phyloP scores from a whole-genome alignment of 2,888 invertebrate species.

The Seladonia tumulorum region DNA sequence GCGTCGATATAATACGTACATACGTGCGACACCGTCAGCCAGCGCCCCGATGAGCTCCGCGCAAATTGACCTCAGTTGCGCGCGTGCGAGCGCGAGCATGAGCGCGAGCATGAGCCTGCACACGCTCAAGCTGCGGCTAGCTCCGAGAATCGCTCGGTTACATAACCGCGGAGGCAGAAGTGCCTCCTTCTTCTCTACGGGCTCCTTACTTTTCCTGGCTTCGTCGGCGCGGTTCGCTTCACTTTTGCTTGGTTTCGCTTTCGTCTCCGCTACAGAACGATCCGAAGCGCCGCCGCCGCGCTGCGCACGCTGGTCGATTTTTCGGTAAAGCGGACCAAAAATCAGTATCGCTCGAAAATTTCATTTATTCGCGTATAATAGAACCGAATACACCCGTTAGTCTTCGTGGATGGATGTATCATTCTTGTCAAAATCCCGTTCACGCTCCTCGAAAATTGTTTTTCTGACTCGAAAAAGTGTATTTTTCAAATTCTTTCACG shows the following conservation, averaged over 20 bases:
- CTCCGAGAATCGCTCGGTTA: conserved; percentile 77
- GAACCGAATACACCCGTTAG: too few species aligned
- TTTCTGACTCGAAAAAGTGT: too few species aligned
- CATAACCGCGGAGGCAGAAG: conserved; percentile 72
- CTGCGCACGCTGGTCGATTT: too few species aligned
- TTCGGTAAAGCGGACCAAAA: too few species aligned
- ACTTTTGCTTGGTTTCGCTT: conserved; percentile 33
- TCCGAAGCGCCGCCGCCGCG: too few species aligned
- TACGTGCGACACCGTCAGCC: conserved; percentile 3
- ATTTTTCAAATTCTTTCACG: too few species aligned
- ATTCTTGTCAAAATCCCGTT: too few species aligned
- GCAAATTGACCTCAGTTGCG: conserved; percentile 69
- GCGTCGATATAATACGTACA: background rate
- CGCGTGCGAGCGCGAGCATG: conserved; percentile 42
- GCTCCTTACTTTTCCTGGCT: conserved; percentile 68
- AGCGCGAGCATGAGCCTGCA: conserved; percentile 51
- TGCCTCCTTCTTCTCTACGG: conserved; percentile 62
- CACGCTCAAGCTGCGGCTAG: conserved; percentile 60
- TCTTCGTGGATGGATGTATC: too few species aligned
- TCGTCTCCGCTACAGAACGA: conserved; percentile 7
- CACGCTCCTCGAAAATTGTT: too few species aligned
- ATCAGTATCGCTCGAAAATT: too few species aligned
- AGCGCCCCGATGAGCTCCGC: conserved; percentile 51
- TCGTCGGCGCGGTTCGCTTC: conserved; percentile 43
- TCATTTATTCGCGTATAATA: too few species aligned